Base-by-base conservation (phyloP, 2,113 vertebrate genomes). In the Gallinago paraguaiae region DNA sequence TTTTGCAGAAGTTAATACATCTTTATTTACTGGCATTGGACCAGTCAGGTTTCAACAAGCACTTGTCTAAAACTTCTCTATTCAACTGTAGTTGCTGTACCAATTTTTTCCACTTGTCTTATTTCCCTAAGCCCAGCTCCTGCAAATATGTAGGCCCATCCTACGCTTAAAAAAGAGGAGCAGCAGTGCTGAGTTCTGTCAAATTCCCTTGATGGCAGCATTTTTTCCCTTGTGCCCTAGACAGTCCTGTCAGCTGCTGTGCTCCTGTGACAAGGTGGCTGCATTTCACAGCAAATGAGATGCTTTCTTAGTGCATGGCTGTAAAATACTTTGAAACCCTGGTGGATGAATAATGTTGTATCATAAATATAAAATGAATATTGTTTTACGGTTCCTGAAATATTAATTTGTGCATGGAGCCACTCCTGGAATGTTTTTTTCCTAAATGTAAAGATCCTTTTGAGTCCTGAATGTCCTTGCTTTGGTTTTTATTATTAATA, bases 351-450 rank as follows among this genome's bases (percentile, higher is more conserved):
- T 94, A 90, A 95, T 92, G 70, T 94, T 91, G 74, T 87, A 82
- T 94, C 94, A 96, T 96, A 94, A 96, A 97, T 97, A 94, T 95
- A 87, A 94, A 96, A 96, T 93, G 86, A 96, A 94, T 94, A 95
- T 96, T 97, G 89, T 76, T 96, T 96, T 97, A 96, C 5, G 3
- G 74, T 84, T 96, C 88, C 81, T 96, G 94, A 97, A 96, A 95
- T 96, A 97, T 96, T 97, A 96, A 95, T 97, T 94, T 79, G 78
- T 92, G 54, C 78, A 31, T 76, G 56, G 90, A 95, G 82, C 86
- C 71, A 50, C 85, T 87, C 71, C 78, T 82, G 72, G 84, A 96
- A 96, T 91, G 20, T 82, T 89, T 94, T 88, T 89, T 81, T 41
- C 46, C 68, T 92, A 79, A 91, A 93, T 41, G 69, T 93, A 94